Evolutionary conservation across 2,113 vertebrate species (phyloP).

Genomic region (Burhinus bistriatus): DNA sequence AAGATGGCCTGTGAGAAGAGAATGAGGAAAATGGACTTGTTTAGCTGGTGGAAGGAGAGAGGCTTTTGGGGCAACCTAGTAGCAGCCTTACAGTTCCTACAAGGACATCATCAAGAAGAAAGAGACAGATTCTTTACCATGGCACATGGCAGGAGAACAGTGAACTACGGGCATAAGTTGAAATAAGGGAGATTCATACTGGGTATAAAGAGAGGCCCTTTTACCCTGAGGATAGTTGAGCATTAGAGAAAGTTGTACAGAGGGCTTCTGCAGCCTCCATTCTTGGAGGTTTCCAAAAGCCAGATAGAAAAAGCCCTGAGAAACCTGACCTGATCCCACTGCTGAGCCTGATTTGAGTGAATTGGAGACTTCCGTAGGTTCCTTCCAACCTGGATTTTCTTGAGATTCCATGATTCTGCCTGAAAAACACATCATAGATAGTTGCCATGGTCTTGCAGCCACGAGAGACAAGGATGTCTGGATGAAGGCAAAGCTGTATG

Average conservation of each 20-base stretch:
- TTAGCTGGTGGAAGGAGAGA: neutral
- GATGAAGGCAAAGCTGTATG: neutral
- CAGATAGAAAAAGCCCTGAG: neutral
- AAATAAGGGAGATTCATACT: neutral
- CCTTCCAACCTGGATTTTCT: neutral
- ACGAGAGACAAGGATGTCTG: neutral
- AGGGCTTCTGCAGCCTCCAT: neutral
- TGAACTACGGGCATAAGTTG: neutral
- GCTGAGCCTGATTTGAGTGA: neutral
- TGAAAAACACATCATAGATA: neutral
- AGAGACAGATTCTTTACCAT: neutral
- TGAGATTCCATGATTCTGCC: neutral
- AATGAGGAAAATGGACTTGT: neutral
- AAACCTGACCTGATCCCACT: neutral
- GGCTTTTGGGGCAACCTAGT: neutral
- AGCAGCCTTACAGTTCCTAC: neutral
- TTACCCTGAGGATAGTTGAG: neutral
- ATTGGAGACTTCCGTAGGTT: neutral
- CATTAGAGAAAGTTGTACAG: neutral
- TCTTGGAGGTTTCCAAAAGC: neutral
- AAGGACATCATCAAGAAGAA: neutral
- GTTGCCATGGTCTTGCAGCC: neutral
- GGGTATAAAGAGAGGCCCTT: neutral
- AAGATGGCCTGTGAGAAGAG: neutral
- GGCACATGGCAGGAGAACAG: neutral